phyloP scores from a whole-genome alignment of 2,113 vertebrate species.

The Glareola pratincola region DNA sequence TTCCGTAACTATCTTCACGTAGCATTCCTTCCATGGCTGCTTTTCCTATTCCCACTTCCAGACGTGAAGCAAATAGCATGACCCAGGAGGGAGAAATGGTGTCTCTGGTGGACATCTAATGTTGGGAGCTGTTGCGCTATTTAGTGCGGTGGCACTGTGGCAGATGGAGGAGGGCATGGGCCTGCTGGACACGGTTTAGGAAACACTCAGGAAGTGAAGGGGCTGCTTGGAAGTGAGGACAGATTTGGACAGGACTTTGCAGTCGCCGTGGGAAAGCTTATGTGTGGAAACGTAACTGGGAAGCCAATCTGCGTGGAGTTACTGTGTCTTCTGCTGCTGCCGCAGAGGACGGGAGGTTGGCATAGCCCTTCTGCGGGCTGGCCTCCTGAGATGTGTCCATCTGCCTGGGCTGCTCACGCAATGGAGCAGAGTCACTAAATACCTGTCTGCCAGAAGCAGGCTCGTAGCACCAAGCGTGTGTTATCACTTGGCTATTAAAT shows the following conservation, averaged over 20 bases:
- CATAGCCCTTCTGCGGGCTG: rapidly evolving
- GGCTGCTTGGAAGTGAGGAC: background rate
- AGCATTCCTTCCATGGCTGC: background rate
- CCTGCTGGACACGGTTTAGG: background rate
- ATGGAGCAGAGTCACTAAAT: background rate
- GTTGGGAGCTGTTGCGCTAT: background rate
- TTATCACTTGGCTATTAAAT: background rate
- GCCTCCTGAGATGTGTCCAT: background rate
- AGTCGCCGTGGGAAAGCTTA: rapidly evolving
- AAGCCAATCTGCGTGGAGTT: background rate
- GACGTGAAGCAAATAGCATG: rapidly evolving
- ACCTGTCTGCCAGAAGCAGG: background rate
- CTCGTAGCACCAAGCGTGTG: background rate
- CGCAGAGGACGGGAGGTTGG: rapidly evolving
- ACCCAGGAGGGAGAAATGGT: background rate
- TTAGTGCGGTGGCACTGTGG: background rate
- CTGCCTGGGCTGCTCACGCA: rapidly evolving
- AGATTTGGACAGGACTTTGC: background rate
- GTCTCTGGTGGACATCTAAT: background rate
- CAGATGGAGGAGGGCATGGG: background rate
- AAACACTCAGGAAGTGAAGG: background rate
- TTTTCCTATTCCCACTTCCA: background rate
- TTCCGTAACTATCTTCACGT: rapidly evolving
- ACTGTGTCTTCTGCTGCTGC: background rate
- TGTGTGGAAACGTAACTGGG: background rate